A percentile compares a stretch with the other conserved stretches of the same genome.
phyloP scores from a whole-genome alignment of 1,140 invertebrate genomes.

The Hyphantria cunea region DNA sequence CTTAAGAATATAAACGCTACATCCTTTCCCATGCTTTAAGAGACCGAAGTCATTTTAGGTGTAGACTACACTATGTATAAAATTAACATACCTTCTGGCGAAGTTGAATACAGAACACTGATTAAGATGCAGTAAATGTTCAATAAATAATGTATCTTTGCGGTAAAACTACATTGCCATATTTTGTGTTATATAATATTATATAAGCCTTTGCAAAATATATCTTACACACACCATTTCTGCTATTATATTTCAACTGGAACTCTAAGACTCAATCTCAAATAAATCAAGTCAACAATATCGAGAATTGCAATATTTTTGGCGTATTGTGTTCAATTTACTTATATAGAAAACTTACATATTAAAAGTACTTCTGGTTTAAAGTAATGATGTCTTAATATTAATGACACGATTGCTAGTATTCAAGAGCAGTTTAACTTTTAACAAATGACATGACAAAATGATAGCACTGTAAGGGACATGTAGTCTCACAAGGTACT shows the following conservation, averaged over 20 bases:
- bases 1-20: no score
- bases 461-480: no score
- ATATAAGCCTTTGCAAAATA: background rate
- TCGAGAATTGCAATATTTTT: background rate
- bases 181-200: background rate
- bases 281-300: background rate
- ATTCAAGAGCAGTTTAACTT: no score
- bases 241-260: background rate
- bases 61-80: no score
- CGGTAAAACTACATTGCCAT: background rate
- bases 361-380: no score
- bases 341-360: background rate
- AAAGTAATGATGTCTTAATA: no score
- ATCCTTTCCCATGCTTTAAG: no score
- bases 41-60: no score
- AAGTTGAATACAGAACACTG: background rate
- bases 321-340: background rate
- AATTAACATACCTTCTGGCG: background rate
- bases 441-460: no score
- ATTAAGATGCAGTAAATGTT: constrained; percentile 9
- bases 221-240: background rate
- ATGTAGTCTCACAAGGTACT: no score
- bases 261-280: background rate
- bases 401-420: no score
- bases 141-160: constrained; percentile 19